These are phyloP conservation scores for Torymus aiolomorphi DNA, from an alignment of 2,888 invertebrate genomes.

Conservation along the genomic window DNA sequence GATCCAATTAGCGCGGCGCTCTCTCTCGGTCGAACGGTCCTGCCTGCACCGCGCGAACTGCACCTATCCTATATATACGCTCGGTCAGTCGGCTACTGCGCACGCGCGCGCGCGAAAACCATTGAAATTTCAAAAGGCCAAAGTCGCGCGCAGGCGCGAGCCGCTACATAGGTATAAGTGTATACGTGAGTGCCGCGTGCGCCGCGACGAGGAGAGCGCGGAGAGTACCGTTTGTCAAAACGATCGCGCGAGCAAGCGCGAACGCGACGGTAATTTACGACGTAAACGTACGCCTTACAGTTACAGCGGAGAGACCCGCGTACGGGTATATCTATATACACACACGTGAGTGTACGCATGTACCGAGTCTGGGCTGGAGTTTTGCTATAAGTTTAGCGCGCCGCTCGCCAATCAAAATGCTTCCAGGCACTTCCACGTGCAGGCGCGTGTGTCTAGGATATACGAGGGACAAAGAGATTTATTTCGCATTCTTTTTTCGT, in stretches of 20 bases:
- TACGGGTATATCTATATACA: not conserved
- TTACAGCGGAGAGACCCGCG: conserved; percentile 55
- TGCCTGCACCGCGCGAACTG: too few species aligned
- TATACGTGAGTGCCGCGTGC: too few species aligned
- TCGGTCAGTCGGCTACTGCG: conserved; percentile 47
- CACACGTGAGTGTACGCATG: not conserved
- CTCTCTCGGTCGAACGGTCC: too few species aligned
- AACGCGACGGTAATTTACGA: conserved; percentile 69
- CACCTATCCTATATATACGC: not conserved
- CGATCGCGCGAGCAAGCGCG: conserved; percentile 65
- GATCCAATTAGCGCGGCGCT: conserved; percentile 17
- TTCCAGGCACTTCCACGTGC: not conserved
- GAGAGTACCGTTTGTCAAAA: conserved; percentile 73
- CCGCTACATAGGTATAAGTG: too few species aligned
- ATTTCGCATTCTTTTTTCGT: not conserved
- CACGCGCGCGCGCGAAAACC: conserved; percentile 59
- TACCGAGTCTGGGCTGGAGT: too few species aligned
- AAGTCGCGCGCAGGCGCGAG: conserved; percentile 43
- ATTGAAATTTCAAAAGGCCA: conserved; percentile 37
- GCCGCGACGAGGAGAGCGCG: conserved; percentile 42
- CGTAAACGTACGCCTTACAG: conserved; percentile 67
- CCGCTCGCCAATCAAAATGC: conserved; percentile 15
- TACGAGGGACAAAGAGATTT: not conserved
- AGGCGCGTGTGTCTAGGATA: not conserved
- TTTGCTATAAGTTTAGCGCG: not conserved